phyloP scores from a whole-genome alignment of 1,140 invertebrate species.

The Xylocopa sonorina region DNA sequence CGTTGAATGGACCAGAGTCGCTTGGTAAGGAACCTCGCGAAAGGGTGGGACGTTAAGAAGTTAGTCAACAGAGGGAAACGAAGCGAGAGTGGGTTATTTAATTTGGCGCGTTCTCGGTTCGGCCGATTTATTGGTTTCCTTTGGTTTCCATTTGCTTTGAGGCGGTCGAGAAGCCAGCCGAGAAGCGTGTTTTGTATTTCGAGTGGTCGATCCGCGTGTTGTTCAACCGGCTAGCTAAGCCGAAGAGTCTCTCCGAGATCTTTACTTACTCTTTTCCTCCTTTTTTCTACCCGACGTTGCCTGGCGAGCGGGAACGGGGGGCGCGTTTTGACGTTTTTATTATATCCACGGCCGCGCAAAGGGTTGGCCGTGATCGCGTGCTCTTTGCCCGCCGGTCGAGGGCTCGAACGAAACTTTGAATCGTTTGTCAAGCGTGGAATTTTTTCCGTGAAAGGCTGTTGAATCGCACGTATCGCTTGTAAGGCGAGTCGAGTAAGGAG shows the following conservation, averaged over 20 bases:
- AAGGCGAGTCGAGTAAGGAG: not conserved
- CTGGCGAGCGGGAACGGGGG: not conserved
- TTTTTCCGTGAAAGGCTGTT: not conserved
- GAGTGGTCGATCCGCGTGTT: constrained; percentile 8
- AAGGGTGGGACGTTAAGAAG: not conserved
- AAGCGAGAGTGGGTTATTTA: constrained; percentile 12
- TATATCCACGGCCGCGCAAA: not conserved
- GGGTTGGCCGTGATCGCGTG: not conserved
- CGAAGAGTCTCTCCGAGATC: not conserved
- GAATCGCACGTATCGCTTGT: not conserved
- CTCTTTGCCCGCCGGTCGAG: no score
- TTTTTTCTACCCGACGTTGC: not conserved
- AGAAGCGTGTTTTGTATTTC: constrained; percentile 37
- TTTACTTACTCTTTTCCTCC: not conserved
- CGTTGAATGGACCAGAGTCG: not conserved
- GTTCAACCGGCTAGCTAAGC: constrained; percentile 1
- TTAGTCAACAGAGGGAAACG: not conserved
- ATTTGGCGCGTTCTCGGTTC: not conserved
- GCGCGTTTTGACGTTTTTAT: constrained; percentile 7
- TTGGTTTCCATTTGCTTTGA: constrained; percentile 26
- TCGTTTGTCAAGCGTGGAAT: not conserved
- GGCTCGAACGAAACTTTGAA: not conserved
- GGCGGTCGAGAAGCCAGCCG: not conserved
- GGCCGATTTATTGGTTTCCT: constrained; percentile 32
- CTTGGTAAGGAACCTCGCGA: not conserved